Base-by-base conservation (phyloP, 2,888 invertebrate species). In the Ectemnius lituratus region DNA sequence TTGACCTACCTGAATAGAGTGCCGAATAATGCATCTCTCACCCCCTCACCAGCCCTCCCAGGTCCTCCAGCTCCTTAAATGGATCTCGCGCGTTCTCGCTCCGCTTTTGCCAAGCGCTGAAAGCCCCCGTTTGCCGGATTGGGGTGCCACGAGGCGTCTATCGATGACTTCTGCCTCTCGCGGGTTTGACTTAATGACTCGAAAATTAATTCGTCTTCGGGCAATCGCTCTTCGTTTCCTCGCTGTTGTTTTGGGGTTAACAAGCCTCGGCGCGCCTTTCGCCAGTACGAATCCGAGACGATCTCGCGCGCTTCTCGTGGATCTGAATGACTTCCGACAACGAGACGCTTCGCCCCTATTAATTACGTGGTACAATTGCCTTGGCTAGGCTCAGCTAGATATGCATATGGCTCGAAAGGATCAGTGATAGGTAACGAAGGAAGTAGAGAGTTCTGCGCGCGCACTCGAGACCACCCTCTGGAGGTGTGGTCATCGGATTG, bases 401-500 rank as follows among this genome's bases (percentile, higher is more conserved):
- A 78, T 67, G 64, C 61, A 65, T 67, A 58, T 74, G 72, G 62
- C 72, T 75, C 66, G 71, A 63, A 64, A 76, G 70, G 62, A 62
- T 70, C 64, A 70, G 71, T 70, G 69, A 76, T 78, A 77, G 76
- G 75, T 37, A 80, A 78, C 67, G 70, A 78, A 80, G 77, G 52
- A 52, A 37, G 11, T 52, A 13, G 16, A 73, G 65, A 71, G 46
- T 66, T 52, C 27, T 87, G 87, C 86, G 87, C 86, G 86, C 86
- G 87, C 87, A 84, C 13, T 69, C 60, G 79, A 83, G 73, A 73
- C 86, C 84, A 81, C 85, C 85, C 85, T 70, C 82, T 76, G 81
- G 83, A 73, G 86, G 87, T 87, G 86, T 87, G 86, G 86, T 86
- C 81, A 85, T 37, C 37, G 37, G 37, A 37, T 37, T 37, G 8